Conservation (phyloP, 1,140 invertebrate species). For the Heliothis virescens region DNA sequence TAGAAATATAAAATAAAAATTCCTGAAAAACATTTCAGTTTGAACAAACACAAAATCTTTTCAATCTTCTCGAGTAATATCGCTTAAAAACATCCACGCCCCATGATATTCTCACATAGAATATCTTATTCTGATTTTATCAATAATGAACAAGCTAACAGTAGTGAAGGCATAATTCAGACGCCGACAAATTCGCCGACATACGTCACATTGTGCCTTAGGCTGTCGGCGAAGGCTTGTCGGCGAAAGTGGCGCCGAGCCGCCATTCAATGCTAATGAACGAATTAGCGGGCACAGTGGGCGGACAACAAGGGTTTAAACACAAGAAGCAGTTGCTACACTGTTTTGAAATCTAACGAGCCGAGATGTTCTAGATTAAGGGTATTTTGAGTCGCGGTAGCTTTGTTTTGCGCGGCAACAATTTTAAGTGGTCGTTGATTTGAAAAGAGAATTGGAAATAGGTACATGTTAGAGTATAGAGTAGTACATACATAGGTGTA, state of each 20-base stretch:
- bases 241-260: conserved; percentile 40
- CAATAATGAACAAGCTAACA: conserved; percentile 36
- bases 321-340: neutral
- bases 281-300: conserved; percentile 42
- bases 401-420: neutral
- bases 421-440: neutral
- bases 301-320: conserved; percentile 31
- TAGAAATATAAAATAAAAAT: neutral
- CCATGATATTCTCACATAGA: conserved; percentile 9
- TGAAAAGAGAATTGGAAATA: neutral
- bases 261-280: conserved; percentile 51
- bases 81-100: neutral
- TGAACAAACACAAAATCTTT: no score
- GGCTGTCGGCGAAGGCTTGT: conserved; percentile 38
- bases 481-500: neutral
- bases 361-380: conserved; percentile 30
- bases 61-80: neutral
- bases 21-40: neutral
- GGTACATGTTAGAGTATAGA: neutral
- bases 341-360: conserved; percentile 35
- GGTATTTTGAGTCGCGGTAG: neutral
- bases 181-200: conserved; percentile 37
- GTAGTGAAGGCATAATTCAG: conserved; percentile 44
- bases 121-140: conserved; percentile 46
- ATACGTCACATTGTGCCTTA: conserved; percentile 45